phyloP scores from a whole-genome alignment of 2,113 vertebrate species.

The Zonotrichia leucophrys region DNA sequence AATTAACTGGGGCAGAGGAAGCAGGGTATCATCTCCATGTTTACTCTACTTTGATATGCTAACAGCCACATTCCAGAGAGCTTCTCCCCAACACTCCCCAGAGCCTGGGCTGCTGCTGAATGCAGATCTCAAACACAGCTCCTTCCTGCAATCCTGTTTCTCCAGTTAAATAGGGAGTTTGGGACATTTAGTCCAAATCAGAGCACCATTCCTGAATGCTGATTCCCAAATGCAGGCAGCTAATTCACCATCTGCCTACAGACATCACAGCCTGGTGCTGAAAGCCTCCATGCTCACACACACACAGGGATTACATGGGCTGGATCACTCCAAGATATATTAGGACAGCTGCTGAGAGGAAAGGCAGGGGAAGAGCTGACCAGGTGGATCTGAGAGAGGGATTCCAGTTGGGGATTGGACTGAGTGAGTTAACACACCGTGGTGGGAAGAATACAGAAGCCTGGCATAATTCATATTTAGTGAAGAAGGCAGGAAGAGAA shows the following conservation, averaged over 20 bases:
- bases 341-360: not conserved
- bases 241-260: not conserved
- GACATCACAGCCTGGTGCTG: not conserved
- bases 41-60: constrained; percentile 53
- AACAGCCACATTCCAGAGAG: constrained; percentile 24
- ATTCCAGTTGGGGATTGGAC: not conserved
- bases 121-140: not conserved
- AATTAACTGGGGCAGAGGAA: constrained; percentile 48
- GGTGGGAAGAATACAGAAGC: not conserved
- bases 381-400: not conserved
- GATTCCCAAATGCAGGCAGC: not conserved
- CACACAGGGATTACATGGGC: not conserved
- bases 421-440: not conserved
- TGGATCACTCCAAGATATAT: not conserved
- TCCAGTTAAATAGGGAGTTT: not conserved
- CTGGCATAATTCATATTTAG: not conserved
- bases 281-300: not conserved
- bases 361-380: not conserved
- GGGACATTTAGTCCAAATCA: not conserved
- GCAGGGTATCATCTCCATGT: constrained; percentile 34
- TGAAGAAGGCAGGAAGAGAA: not conserved
- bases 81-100: not conserved
- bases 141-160: not conserved
- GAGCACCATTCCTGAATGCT: not conserved
- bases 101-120: not conserved